These are phyloP conservation scores for Decapterus maruadsi DNA, from an alignment of 2,797 vertebrate genomes.

Conservation along the genomic window DNA sequence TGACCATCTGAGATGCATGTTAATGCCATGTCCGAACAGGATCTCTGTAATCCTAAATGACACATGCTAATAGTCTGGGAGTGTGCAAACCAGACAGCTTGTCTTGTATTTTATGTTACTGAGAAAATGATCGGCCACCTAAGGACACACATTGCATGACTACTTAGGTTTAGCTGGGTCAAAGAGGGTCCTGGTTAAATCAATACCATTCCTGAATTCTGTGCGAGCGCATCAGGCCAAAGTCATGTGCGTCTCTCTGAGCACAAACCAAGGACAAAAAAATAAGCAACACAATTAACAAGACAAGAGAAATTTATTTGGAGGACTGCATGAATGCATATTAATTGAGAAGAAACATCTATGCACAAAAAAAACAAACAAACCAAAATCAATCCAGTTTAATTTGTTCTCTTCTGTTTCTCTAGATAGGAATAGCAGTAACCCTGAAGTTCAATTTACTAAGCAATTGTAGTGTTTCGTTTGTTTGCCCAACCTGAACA, in stretches of 20 bases:
- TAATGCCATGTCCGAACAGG: not conserved
- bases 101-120: not conserved
- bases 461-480: conserved; percentile 48
- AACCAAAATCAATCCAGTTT: conserved; percentile 48
- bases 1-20: too few species aligned
- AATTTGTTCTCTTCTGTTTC: conserved; percentile 38
- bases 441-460: conserved; percentile 55
- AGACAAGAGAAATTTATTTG: conserved; percentile 3
- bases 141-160: not conserved
- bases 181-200: conserved; percentile 13
- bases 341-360: conserved; percentile 33
- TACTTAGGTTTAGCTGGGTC: not conserved
- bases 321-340: conserved; percentile 16
- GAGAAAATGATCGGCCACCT: not conserved
- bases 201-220: not conserved
- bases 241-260: not conserved
- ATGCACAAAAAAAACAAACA: not conserved
- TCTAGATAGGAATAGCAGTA: conserved; percentile 21
- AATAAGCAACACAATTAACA: conserved; percentile 19
- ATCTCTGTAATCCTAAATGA: conserved; percentile 6
- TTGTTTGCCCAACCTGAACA: conserved; percentile 52
- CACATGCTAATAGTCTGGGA: not conserved
- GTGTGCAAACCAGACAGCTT: not conserved
- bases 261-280: not conserved
- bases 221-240: conserved; percentile 9